A percentile compares a stretch with the other conserved stretches of the same genome.
Evolutionary conservation across 1,140 invertebrate genomes (phyloP).

Genomic region (Drosophila baimaii): DNA sequence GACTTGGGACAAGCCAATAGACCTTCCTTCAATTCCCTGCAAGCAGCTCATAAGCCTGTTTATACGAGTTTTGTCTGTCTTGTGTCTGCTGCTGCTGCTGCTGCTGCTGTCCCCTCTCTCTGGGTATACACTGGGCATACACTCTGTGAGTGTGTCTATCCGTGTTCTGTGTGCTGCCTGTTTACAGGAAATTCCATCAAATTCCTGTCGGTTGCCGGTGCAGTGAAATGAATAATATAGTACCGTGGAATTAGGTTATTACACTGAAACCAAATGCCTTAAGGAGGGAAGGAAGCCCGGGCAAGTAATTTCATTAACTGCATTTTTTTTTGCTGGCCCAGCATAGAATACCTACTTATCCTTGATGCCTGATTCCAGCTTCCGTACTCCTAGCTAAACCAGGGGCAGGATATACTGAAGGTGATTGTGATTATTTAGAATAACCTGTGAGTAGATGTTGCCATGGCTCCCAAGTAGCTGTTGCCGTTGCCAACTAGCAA

Average conservation of each 20-base stretch:
- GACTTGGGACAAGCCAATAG: conserved; percentile 15
- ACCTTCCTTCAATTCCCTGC: conserved; percentile 16
- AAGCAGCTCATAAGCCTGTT: conserved; percentile 37
- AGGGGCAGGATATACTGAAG: background rate
- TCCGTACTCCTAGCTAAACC: background rate
- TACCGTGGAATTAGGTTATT: conserved; percentile 50
- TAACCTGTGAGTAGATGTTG: conserved; percentile 30
- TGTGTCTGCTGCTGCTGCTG: conserved; percentile 5
- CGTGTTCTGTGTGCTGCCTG: conserved; percentile 40
- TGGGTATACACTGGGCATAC: background rate
- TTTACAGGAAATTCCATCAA: conserved; percentile 71
- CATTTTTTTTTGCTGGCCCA: conserved; percentile 2
- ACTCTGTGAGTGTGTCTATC: conserved; percentile 16
- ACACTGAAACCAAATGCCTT: conserved; percentile 43
- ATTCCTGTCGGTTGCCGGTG: conserved; percentile 44
- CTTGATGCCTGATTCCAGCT: background rate
- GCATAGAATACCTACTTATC: conserved; percentile 1
- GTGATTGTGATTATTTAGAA: conserved; percentile 43
- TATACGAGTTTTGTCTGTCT: conserved; percentile 32
- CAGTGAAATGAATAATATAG: conserved; percentile 66
- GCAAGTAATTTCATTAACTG: conserved; percentile 39
- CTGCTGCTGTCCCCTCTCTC: conserved; percentile 11
- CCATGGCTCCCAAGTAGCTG: conserved; percentile 29
- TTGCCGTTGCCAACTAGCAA: conserved; percentile 41
- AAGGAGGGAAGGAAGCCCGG: background rate